These are phyloP conservation scores for Heliconius nattereri DNA, from an alignment of 1,140 invertebrate species.

Conservation along the genomic window DNA sequence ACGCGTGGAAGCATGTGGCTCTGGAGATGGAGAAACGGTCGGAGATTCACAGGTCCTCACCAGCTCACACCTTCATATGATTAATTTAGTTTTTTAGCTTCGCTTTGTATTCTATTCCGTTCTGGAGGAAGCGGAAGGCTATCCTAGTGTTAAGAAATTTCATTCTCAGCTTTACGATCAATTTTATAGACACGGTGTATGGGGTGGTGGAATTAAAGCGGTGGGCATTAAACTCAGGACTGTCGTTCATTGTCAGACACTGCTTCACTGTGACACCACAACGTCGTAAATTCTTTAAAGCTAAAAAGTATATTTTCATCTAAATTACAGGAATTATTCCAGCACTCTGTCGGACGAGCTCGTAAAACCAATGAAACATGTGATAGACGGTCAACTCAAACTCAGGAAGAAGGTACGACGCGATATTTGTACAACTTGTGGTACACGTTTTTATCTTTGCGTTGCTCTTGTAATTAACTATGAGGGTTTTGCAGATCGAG, in stretches of 20 bases:
- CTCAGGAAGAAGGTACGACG: conserved; percentile 84
- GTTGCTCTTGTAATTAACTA: neutral
- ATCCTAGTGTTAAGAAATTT: neutral
- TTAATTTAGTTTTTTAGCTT: neutral
- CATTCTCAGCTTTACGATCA: neutral
- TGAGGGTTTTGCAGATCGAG: conserved; percentile 83
- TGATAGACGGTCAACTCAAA: conserved; percentile 88
- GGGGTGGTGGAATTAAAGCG: no score
- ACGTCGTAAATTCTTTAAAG: no score
- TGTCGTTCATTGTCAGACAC: no score
- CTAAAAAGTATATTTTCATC: neutral
- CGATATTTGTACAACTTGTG: neutral
- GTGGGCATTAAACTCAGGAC: no score
- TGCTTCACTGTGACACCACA: no score
- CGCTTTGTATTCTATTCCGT: no score
- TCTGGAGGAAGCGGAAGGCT: no score
- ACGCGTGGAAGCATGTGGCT: conserved; percentile 94
- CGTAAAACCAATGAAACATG: conserved; percentile 91
- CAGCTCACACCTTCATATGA: neutral
- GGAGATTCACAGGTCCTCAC: conserved; percentile 88
- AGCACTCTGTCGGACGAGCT: conserved; percentile 91
- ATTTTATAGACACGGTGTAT: neutral
- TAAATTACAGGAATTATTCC: conserved; percentile 85
- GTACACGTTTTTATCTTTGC: neutral
- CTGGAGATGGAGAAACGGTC: conserved; percentile 95